Evolutionary conservation across 1,140 invertebrate species (phyloP).

Genomic region (Drosophila ironensis): DNA sequence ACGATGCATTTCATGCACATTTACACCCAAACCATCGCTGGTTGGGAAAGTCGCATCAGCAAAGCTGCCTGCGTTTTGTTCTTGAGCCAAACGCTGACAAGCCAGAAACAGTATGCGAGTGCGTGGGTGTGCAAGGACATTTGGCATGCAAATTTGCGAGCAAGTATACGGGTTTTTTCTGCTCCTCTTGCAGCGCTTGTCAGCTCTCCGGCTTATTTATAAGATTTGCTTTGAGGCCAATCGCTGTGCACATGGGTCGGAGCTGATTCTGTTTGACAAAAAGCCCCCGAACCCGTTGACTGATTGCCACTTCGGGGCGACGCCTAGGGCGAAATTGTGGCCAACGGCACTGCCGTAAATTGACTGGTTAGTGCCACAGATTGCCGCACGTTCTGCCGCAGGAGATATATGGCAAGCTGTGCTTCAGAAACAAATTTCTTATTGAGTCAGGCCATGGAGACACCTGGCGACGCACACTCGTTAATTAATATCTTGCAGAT

Average conservation of each 20-base stretch:
- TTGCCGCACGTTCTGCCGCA: slow-evolving; percentile 3
- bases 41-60: slow-evolving; percentile 15
- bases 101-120: slow-evolving; percentile 18
- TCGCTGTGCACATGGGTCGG: slow-evolving; percentile 58
- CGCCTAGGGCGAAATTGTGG: slow-evolving; percentile 21
- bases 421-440: too few species aligned
- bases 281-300: slow-evolving; percentile 38
- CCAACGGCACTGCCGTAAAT: slow-evolving; percentile 7
- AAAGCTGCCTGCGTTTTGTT: slow-evolving; percentile 35
- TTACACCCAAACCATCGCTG: slow-evolving; percentile 25
- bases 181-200: slow-evolving; percentile 43
- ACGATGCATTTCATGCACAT: slow-evolving; percentile 65
- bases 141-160: slow-evolving; percentile 68
- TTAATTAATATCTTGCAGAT: slow-evolving; percentile 57
- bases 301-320: slow-evolving; percentile 43
- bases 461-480: slow-evolving; percentile 45
- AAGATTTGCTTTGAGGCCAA: slow-evolving; percentile 66
- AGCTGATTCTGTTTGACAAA: slow-evolving; percentile 67
- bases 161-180: slow-evolving; percentile 40
- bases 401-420: too few species aligned
- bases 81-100: slow-evolving; percentile 58
- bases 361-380: slow-evolving; percentile 19
- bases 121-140: slow-evolving; percentile 10
- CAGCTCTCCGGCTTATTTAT: slow-evolving; percentile 61
- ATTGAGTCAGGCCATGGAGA: slow-evolving; percentile 9